A percentile compares a stretch with the other conserved stretches of the same genome.
phyloP scores from a whole-genome alignment of 2,113 vertebrate genomes.

The Myotis lucifugus region DNA sequence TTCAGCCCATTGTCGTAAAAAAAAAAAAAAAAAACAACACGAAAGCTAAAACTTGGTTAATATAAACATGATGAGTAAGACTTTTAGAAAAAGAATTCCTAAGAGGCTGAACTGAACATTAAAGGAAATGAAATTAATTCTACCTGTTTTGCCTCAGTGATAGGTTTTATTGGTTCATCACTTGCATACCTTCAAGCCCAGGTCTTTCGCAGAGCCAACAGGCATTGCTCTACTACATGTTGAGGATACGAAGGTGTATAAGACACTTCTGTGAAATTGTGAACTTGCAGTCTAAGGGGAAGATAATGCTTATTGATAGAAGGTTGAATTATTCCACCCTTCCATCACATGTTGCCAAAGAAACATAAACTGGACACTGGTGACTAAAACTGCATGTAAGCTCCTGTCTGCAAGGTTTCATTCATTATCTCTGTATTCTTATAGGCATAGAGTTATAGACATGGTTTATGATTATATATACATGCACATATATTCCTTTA shows the following conservation, averaged over 20 bases:
- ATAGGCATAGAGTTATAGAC: background rate
- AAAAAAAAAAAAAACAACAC: background rate
- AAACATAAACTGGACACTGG: background rate
- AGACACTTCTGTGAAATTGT: background rate
- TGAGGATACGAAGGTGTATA: background rate
- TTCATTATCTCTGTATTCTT: background rate
- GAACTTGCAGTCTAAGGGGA: background rate
- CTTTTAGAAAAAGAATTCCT: background rate
- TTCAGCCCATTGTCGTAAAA: background rate
- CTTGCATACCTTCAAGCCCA: background rate
- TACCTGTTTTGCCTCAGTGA: background rate
- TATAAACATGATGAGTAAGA: background rate
- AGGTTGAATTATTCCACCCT: background rate
- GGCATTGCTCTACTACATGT: background rate
- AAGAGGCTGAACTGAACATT: background rate
- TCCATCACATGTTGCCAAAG: background rate
- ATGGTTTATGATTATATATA: background rate
- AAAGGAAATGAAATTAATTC: background rate
- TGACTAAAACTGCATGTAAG: background rate
- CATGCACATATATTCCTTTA: background rate
- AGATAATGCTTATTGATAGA: background rate
- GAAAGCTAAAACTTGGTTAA: background rate
- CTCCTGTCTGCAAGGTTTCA: too few species aligned
- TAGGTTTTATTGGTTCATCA: background rate
- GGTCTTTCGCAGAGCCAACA: background rate